Percentiles rank a stretch among this genome's conserved stretches.
These are phyloP conservation scores for Chromis chromis DNA, from an alignment of 2,797 vertebrate genomes.

Conservation along the genomic window DNA sequence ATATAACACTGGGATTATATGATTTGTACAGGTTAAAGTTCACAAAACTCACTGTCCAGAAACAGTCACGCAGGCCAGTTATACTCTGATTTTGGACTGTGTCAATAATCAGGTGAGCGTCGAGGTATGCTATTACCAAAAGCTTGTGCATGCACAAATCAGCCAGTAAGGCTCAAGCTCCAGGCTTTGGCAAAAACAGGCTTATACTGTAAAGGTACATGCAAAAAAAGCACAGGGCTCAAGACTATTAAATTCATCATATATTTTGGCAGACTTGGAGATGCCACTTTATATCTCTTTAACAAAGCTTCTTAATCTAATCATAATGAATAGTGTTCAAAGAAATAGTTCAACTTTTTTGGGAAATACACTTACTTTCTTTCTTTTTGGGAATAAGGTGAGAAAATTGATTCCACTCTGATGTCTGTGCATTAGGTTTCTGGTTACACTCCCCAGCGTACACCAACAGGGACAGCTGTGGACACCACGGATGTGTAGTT, in stretches of 20 bases:
- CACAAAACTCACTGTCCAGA: constrained; percentile 66
- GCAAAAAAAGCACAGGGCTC: constrained; percentile 70
- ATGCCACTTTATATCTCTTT: constrained; percentile 47
- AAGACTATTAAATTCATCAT: constrained; percentile 41
- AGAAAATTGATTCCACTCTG: constrained; percentile 1
- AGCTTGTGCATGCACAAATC: constrained; percentile 77
- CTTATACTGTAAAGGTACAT: constrained; percentile 76
- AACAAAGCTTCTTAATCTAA: constrained; percentile 65
- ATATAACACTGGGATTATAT: constrained; percentile 76
- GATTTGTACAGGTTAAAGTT: constrained; percentile 71
- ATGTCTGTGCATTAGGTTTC: not conserved
- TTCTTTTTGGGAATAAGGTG: constrained; percentile 3
- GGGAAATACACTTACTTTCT: constrained; percentile 21
- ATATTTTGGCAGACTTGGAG: constrained; percentile 46
- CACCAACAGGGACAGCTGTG: too few relatives aligned
- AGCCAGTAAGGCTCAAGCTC: constrained; percentile 68
- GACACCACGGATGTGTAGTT: too few relatives aligned
- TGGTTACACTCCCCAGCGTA: too few relatives aligned
- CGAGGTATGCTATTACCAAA: constrained; percentile 61
- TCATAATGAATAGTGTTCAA: constrained; percentile 32
- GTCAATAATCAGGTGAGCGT: constrained; percentile 57
- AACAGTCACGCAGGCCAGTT: constrained; percentile 57
- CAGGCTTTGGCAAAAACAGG: constrained; percentile 71
- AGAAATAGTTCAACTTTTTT: constrained; percentile 29
- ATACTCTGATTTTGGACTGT: constrained; percentile 58